Base-by-base conservation (phyloP, 2,888 invertebrate species). In the Steinernema scapterisci region DNA sequence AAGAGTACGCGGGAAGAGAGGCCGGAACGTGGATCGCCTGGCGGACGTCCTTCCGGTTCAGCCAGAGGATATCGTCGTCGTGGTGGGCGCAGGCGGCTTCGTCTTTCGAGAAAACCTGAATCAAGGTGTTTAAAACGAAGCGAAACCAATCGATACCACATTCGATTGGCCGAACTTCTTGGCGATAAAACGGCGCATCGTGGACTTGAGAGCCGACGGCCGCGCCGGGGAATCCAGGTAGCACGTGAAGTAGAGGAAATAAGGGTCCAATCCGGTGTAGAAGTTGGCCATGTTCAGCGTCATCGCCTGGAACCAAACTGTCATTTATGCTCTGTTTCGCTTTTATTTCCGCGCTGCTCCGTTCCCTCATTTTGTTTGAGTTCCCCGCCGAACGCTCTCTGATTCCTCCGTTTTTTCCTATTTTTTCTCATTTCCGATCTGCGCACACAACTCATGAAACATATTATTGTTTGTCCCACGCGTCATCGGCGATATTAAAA, bases 211-310 rank as follows among this genome's bases (percentile, higher is more conserved):
- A 1, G 31, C 71, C 31, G 51, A 38, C 1, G 73, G 46, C 38
- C 38, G 16, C 7, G 45, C 78, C 0, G 72, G 46, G n/a, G 76
- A 71, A 27, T 84, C 80, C 25, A 82, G n/a, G 45, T 84, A 84
- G 45, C 84, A 84, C 0, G 82, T 76, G 72, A 81, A 84, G 54
- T 82, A 82, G 13, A 84, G 56, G 76, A 84, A 84, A 73, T 84
- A 84, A 1, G 84, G 84, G 70, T 84, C 84, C 45, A 82, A 77
- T 7, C 84, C 84, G 43, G 83, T 75, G 73, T 80, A 80, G 72
- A 78, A 83, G 45, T 82, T 80, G 21, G 82, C 78, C 11, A 76
- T 70, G 45, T 80, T 75, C 51, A 84, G 72, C 2, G 73, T 73
- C 11, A 73, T 44, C 0, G 76, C 73, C 78, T 81, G 48, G 63